Base-by-base conservation (phyloP, 2,888 invertebrate species). In the Dicycla oo region DNA sequence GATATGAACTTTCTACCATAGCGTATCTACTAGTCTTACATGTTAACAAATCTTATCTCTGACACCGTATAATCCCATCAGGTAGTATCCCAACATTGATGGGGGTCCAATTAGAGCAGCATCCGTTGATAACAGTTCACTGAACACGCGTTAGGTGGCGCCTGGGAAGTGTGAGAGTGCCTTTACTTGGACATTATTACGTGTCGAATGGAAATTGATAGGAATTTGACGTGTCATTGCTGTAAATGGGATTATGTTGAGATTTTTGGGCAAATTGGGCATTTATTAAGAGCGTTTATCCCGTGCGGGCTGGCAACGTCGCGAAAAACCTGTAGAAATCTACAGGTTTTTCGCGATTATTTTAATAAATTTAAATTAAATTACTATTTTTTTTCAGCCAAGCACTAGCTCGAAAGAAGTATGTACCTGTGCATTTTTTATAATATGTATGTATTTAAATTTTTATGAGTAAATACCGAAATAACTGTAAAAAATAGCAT, bases 101-200 rank as follows among this genome's bases (percentile, higher is more conserved):
- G 91, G 91, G 89, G 92, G 92, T 92, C 92, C 91, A 91, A 93
- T 93, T 93, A 94, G 86, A 85, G 86, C 87, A 89, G 85, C 89
- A 90, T 91, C 89, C 87, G 86, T 81, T 85, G 88, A 88, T 91
- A 91, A 90, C 89, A 89, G 86, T 81, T 86, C 89, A 90, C 57
- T 86, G 89, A 86, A 83, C 87, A 83, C 88, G 85, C 81, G 88
- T 89, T 88, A 87, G 83, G 86, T 90, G 91, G 91, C 93, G 92
- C 91, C 89, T 89, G 72, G 69, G 84, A 87, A 84, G 88, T 88
- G 85, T 83, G 76, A 80, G 68, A 81, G 75, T 78, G 83, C 78
- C 84, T 80, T 71, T 78, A 69, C 68, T 75, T 69, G 67, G 66
- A 62, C 45, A 54, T 51, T 71, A 88, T 86, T 81, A 85, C 69